Conservation (phyloP, 2,797 vertebrate genomes). For the Coregonus suidteri region DNA sequence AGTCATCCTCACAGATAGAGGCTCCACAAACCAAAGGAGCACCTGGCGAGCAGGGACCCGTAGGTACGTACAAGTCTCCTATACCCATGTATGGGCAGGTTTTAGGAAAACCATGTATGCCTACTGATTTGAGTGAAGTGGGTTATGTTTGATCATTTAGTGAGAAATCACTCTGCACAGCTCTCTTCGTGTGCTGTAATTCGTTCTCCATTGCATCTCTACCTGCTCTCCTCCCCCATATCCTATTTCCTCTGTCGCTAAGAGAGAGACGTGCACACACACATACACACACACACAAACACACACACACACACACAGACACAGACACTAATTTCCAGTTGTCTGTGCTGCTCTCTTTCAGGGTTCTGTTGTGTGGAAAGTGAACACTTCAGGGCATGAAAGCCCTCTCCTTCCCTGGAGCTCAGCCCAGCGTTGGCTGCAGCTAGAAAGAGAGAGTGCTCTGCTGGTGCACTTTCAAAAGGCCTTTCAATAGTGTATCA, state of each 20-base stretch:
- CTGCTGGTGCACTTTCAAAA: constrained; percentile 29
- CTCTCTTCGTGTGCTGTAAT: constrained; percentile 24
- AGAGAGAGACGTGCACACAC: constrained; percentile 4
- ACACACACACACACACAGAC: constrained; percentile 11
- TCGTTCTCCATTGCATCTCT: constrained; percentile 29
- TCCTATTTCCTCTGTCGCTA: constrained; percentile 48
- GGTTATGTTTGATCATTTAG: constrained; percentile 39
- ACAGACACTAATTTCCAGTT: constrained; percentile 43
- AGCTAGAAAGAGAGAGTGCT: constrained; percentile 39
- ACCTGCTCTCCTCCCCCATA: constrained; percentile 53
- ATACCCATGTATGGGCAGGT: neutral
- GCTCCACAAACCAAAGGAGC: constrained; percentile 75
- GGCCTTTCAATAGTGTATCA: constrained; percentile 24
- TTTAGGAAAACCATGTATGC: constrained; percentile 1
- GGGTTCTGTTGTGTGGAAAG: constrained; percentile 45
- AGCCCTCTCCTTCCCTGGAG: constrained; percentile 47
- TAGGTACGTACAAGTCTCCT: constrained; percentile 55
- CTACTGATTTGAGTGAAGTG: neutral
- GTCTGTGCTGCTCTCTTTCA: constrained; percentile 45
- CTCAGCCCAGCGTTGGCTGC: constrained; percentile 42
- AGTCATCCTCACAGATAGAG: constrained; percentile 77
- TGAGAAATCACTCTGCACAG: constrained; percentile 38
- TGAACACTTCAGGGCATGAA: constrained; percentile 37
- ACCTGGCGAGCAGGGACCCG: constrained; percentile 80
- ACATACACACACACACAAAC: neutral